Evolutionary conservation across 2,113 vertebrate genomes (phyloP).

Genomic region (Psittacara wagleri): DNA sequence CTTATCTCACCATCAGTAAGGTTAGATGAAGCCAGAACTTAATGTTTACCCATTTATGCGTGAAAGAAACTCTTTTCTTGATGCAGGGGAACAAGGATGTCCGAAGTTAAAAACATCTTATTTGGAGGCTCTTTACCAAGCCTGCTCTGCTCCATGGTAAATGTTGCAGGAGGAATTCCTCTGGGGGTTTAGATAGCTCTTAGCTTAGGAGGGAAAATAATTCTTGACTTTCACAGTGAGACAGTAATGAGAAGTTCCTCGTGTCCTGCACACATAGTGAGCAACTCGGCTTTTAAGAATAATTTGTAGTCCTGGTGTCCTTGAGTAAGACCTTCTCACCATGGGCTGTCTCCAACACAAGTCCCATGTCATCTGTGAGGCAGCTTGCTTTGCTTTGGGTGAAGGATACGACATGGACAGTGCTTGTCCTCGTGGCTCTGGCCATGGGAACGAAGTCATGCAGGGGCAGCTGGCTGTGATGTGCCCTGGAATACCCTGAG

Average conservation of each 20-base stretch:
- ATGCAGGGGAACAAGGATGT: neutral
- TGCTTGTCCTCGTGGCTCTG: neutral
- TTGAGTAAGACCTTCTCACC: neutral
- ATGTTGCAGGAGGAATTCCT: neutral
- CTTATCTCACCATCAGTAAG: neutral
- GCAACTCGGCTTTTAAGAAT: neutral
- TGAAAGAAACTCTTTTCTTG: neutral
- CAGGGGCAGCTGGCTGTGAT: neutral
- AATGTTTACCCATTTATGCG: neutral
- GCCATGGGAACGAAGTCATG: neutral
- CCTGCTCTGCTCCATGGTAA: neutral
- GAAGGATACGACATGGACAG: fast-evolving
- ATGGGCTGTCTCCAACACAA: neutral
- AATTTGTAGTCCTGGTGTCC: neutral
- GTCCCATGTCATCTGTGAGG: neutral
- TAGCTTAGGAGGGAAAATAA: neutral
- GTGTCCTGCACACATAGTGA: neutral
- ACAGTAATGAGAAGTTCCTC: neutral
- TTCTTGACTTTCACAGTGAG: neutral
- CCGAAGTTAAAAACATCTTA: neutral
- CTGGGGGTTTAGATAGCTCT: neutral
- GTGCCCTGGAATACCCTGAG: neutral
- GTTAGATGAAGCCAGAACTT: neutral
- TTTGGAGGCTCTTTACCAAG: neutral
- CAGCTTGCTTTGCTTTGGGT: neutral